Base-by-base conservation (phyloP, 2,797 vertebrate genomes). In the Hypotaenidia philippensis region DNA sequence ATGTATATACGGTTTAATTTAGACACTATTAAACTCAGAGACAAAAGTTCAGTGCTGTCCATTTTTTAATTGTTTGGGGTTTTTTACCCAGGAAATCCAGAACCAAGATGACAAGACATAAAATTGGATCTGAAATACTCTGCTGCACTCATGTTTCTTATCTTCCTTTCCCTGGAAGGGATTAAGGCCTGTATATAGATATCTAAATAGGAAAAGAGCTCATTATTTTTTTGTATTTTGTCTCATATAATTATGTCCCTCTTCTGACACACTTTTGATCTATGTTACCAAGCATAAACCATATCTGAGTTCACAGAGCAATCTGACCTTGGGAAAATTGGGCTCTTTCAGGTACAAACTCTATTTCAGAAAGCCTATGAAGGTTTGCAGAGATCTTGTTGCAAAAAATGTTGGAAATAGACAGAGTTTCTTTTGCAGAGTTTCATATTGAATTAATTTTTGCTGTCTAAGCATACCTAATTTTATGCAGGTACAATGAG, bases 261-360 rank as follows among this genome's bases (percentile, higher is more conserved):
- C 59, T 87, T 84, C 78, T 94, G 64, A 60, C 57, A 87, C 45
- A 85, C 79, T 95, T 96, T 89, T 96, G 93, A 95, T 96, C 93
- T 93, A 59, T 84, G 53, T 83, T 95, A 89, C 64, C 40, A 77
- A 89, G 82, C 92, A 87, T 94, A 96, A 94, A 91, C 87, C 89
- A 77, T 95, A 83, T 89, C 84, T 63, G 81, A 94, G 78, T 91
- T 94, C 23, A 2, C 53, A 91, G 40, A 85, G 64, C 75, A 93
- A 87, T 91, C 56, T 80, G 81, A 96, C 93, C 93, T 96, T 95
- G 82, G 53, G 89, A 96, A 96, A 93, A 93, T 57, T 89, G 36
- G 64, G 19, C 26, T 85, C 21, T 89, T 89, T 87, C 64, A 87
- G 79, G 16, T 66, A 71, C 36, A 92, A 85, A 77, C 49, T 61